phyloP scores from a whole-genome alignment of 2,113 vertebrate species.

The Hiodon tergisus region DNA sequence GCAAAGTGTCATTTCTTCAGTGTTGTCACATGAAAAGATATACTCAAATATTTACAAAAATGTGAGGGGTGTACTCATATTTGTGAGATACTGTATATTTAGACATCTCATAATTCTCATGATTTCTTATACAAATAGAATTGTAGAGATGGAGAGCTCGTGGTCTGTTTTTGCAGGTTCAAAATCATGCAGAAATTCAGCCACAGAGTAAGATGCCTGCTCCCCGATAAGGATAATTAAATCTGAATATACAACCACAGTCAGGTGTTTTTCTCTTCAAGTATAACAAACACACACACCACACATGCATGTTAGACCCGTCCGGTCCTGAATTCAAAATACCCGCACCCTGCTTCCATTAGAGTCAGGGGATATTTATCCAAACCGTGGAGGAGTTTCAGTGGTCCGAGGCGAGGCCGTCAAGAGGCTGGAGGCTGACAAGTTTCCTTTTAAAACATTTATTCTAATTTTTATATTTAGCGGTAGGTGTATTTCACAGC shows the following conservation, averaged over 20 bases:
- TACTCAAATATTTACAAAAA: too few relatives aligned
- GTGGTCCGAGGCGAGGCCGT: too few relatives aligned
- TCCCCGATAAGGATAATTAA: neutral
- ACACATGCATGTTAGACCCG: neutral
- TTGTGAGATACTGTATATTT: too few relatives aligned
- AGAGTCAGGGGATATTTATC: too few relatives aligned
- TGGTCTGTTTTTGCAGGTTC: neutral
- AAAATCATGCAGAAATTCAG: neutral
- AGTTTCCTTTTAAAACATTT: neutral
- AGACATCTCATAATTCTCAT: neutral
- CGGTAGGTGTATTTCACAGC: neutral
- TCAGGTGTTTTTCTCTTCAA: neutral
- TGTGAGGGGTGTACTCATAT: too few relatives aligned
- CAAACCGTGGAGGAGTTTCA: too few relatives aligned
- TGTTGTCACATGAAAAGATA: too few relatives aligned
- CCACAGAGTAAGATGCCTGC: neutral
- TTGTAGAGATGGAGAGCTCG: neutral
- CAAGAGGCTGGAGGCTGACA: neutral
- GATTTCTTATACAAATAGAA: neutral
- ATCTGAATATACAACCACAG: neutral
- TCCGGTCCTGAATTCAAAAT: too few relatives aligned
- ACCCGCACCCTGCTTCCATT: too few relatives aligned
- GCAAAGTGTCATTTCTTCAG: too few relatives aligned
- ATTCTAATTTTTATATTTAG: slow-evolving; percentile 21
- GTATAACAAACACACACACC: neutral